These are phyloP conservation scores for Amiota minor DNA, from an alignment of 2,888 invertebrate genomes.

Conservation along the genomic window DNA sequence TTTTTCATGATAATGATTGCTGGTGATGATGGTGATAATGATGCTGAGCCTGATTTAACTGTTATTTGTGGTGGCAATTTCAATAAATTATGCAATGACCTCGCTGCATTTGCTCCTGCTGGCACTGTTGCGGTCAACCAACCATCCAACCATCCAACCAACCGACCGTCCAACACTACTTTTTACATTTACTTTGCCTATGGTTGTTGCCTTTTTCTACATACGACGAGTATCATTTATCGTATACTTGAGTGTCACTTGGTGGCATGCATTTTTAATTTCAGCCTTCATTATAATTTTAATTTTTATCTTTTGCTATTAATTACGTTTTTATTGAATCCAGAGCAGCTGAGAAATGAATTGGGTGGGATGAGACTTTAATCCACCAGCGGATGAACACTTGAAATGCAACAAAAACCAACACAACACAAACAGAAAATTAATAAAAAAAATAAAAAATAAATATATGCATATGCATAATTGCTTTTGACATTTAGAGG, in stretches of 20 bases:
- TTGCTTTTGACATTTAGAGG: not conserved
- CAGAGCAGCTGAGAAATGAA: not conserved
- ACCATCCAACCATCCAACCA: too few relatives aligned
- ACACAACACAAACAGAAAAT: not conserved
- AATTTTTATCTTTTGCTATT: conserved; percentile 7
- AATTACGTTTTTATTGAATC: conserved; percentile 6
- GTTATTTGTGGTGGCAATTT: not conserved
- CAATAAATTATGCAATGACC: conserved; percentile 17
- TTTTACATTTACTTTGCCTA: too few relatives aligned
- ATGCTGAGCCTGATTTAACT: not conserved
- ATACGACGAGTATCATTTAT: too few relatives aligned
- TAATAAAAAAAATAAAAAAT: too few relatives aligned
- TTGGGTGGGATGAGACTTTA: not conserved
- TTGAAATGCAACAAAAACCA: not conserved
- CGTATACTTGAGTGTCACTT: too few relatives aligned
- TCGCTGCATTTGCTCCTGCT: conserved; percentile 2
- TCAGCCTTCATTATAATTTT: conserved; percentile 8
- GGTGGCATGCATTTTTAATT: conserved; percentile 11
- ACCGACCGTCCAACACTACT: too few relatives aligned
- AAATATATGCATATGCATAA: too few relatives aligned
- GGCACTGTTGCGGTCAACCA: not conserved
- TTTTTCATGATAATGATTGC: too few relatives aligned
- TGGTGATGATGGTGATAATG: not conserved
- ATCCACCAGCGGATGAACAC: not conserved
- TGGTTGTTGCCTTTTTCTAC: too few relatives aligned